A percentile compares a stretch with the other conserved stretches of the same genome.
Conservation (phyloP, 30 jellyfish, hydroid and myxozoan genomes). For the Cassiopea andromeda region DNA sequence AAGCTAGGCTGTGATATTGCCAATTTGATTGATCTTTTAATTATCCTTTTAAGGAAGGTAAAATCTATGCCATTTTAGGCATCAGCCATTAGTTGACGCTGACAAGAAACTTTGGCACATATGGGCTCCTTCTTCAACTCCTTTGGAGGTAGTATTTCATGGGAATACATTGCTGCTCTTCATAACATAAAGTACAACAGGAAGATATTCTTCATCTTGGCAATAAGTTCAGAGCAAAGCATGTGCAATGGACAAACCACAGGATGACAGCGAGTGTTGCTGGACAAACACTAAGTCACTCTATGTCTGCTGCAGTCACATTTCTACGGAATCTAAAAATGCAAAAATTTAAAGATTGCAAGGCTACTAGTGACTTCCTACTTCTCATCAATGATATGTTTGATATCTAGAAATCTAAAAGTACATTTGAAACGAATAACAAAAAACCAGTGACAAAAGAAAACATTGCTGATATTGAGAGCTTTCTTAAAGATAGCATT, state of each 20-base stretch:
- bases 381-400: slow-evolving; percentile 23
- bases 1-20: slow-evolving; percentile 39
- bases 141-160: slow-evolving; percentile 27
- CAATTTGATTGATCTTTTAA: not conserved
- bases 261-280: slow-evolving; percentile 44
- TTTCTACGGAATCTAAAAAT: slow-evolving; percentile 14
- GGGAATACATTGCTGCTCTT: slow-evolving; percentile 32
- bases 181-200: slow-evolving; percentile 20
- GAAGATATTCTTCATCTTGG: slow-evolving; percentile 65
- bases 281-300: slow-evolving; percentile 6
- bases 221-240: slow-evolving; percentile 28
- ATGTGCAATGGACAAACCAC: slow-evolving; percentile 64
- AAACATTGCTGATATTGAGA: slow-evolving; percentile 11
- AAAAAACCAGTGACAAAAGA: slow-evolving; percentile 32
- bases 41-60: not conserved
- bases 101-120: not conserved
- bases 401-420: slow-evolving; percentile 23
- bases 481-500: not conserved
- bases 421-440: slow-evolving; percentile 34
- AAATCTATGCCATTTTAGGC: not conserved
- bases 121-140: not conserved
- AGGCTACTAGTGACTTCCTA: slow-evolving; percentile 37
- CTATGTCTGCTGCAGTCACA: slow-evolving; percentile 51
- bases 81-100: slow-evolving; percentile 35
- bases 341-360: slow-evolving; percentile 27